Evolutionary conservation across 1,140 invertebrate genomes (phyloP), one percentile per base, ranked within the genome.

Genomic region (Trachymyrmex cornetzi): DNA sequence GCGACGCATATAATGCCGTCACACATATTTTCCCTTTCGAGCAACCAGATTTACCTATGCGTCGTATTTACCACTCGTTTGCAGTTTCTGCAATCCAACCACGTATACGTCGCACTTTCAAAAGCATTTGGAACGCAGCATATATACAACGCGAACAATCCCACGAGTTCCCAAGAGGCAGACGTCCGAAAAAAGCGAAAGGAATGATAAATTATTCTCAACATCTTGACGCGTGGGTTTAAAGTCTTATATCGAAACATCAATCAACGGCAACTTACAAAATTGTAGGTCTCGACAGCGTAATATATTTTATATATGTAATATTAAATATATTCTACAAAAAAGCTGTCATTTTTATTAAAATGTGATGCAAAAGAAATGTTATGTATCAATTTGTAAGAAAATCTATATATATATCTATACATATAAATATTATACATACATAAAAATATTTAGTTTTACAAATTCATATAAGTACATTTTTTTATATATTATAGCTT

Each of bases 11-110:
- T 57, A 82, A 82, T 59, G 16, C 12, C 44, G 1, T 24, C 59
- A 22, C 75, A 77, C 75, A 67, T 55, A 80, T 80, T 80, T 80
- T 67, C 77, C n/a, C 61, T 80, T 53, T 79, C 44, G 44, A 48
- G n/a, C 48, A 48, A 24, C 24, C 67, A 82, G 67, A 59, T 82
- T 82, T 74, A 59, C 64, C 14, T n/a, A 61, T 24, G n/a, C 38
- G 53, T 48, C 22, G 19, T 19, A 44, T 81, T 71, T 48, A 55
- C 34, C 53, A 24, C 12, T 69, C 38, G 14, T 61, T 50, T 59
- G 44, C 57, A 50, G 30, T 59, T 74, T 84, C 53, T 16, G 38
- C 55, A 75, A 75, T 75, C 55, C 16, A 5, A 6, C 6, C 50
- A n/a, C 34, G 14, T 50, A 72, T 9, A 53, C 11, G 22, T 12